Base-by-base conservation (phyloP, 2,797 vertebrate species). In the Glyptemys insculpta region DNA sequence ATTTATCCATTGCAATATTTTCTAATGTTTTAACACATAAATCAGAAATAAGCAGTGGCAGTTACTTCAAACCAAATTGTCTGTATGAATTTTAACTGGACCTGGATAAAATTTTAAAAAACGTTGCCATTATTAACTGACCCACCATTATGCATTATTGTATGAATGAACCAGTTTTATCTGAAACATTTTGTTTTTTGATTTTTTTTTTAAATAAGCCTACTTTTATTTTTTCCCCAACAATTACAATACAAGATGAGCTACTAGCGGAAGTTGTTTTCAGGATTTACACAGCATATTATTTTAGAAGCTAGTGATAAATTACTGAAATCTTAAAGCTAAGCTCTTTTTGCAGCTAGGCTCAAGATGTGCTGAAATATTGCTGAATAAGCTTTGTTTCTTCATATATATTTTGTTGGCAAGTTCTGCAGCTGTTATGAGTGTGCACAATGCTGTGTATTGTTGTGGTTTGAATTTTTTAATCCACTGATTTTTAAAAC, bases 371-470 rank as follows among this genome's bases (percentile, higher is more conserved):
- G 88, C 85, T 95, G 88, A 95, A 97, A 86, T 95, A 94, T 87
- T 94, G 74, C 92, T 93, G 92, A 91, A 94, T 95, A 95, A 96
- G 87, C 86, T 95, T 93, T 90, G 91, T 97, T 92, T 95, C 88
- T 95, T 96, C 65, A 44, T 87, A 79, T 85, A 90, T 2, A 0
- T 92, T 96, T 82, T 97, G 92, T 87, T 91, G 93, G 93, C 82
- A 89, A 88, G 80, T 87, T 94, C 89, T 97, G 86, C 93, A 96
- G 87, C 97, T 93, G 86, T 85, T 97, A 47, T 85, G 74, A 94
- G 95, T 86, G 88, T 95, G 79, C 84, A 87, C 94, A 95, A 90
- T 92, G 82, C 56, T 94, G 0, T 0, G 87, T 92, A 90, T 88
- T 97, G 86, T 96, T 90, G 41, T 86, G 53, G 52, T 94, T 95